Conservation (phyloP, 2,888 invertebrate species). For the Agriopis leucophaearia region DNA sequence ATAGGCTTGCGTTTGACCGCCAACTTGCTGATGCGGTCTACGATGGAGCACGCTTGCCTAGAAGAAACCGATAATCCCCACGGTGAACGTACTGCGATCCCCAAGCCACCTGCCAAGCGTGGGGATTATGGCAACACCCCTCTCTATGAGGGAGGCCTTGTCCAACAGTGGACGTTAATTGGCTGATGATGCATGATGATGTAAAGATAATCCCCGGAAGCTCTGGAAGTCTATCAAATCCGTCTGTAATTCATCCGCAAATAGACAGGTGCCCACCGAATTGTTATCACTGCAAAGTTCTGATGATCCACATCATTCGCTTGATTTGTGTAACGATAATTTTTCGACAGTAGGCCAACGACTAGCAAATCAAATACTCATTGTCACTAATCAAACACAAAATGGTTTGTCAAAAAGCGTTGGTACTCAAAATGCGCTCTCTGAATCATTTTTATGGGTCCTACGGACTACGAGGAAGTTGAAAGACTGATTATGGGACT, state of each 20-base stretch:
- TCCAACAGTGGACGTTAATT: no score
- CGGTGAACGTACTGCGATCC: no score
- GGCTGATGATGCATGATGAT: no score
- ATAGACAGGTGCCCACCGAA: conserved; percentile 13
- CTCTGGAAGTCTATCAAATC: conserved; percentile 32
- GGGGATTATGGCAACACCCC: no score
- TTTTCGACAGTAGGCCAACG: conserved; percentile 31
- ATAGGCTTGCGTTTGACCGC: no score
- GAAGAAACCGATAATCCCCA: no score
- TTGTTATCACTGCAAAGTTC: conserved; percentile 1
- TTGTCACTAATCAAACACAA: conserved; percentile 5
- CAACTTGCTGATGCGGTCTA: no score
- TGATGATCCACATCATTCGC: background rate
- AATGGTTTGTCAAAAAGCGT: conserved; percentile 12
- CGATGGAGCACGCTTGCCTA: no score
- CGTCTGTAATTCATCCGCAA: conserved; percentile 4
- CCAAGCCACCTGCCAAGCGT: no score
- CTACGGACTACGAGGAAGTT: conserved; percentile 32
- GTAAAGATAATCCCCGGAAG: conserved; percentile 25
- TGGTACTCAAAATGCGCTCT: background rate
- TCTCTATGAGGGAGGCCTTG: no score
- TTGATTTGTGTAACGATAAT: conserved; percentile 31
- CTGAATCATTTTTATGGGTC: conserved; percentile 31
- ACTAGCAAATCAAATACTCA: conserved; percentile 27
- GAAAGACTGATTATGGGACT: conserved; percentile 18